Conservation (phyloP, 2,888 invertebrate species). For the Ennomos quercinarius region DNA sequence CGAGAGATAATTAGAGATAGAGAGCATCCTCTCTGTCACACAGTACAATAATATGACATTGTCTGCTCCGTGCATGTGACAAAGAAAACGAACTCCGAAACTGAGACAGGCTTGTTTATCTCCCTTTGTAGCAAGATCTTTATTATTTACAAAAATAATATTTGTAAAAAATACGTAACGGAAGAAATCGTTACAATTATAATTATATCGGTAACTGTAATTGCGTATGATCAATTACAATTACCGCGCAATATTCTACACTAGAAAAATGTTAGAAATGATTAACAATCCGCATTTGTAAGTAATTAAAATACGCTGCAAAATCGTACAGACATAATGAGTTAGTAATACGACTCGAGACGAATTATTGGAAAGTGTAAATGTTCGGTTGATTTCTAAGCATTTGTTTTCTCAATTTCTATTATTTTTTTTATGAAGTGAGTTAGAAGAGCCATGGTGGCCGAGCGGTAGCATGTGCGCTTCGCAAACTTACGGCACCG, state of each 20-base stretch:
- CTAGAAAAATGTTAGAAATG: slow-evolving; percentile 32
- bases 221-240: slow-evolving; percentile 33
- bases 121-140: no score
- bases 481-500: no score
- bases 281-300: slow-evolving; percentile 37
- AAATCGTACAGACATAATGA: slow-evolving; percentile 49
- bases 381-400: slow-evolving; percentile 33
- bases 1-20: no score
- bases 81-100: no score
- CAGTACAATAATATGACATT: no score
- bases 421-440: slow-evolving; percentile 11
- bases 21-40: no score
- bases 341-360: slow-evolving; percentile 35
- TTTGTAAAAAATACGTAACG: slow-evolving; percentile 4
- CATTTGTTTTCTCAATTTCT: slow-evolving; percentile 33
- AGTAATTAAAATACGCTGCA: slow-evolving; percentile 54
- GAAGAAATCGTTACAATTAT: slow-evolving; percentile 13
- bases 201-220: slow-evolving; percentile 22
- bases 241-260: slow-evolving; percentile 18
- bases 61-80: no score
- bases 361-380: slow-evolving; percentile 53
- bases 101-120: no score
- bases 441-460: no score
- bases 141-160: no score
- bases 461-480: no score